A percentile compares a stretch with the other conserved stretches of the same genome.
Evolutionary conservation across 1,140 invertebrate species (phyloP).

Genomic region (Cheumatopsyche charites): DNA sequence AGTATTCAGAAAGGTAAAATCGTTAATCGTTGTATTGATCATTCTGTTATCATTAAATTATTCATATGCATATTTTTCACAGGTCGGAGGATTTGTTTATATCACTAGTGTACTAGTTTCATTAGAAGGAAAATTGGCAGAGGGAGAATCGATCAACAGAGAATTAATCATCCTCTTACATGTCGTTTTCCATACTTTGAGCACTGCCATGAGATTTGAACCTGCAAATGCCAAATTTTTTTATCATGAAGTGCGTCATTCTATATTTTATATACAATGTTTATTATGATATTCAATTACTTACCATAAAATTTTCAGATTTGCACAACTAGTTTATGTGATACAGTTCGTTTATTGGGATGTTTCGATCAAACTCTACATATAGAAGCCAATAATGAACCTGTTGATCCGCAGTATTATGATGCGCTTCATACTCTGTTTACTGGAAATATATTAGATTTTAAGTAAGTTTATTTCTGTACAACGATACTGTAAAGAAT

Average conservation of each 20-base stretch:
- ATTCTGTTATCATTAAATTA: slow-evolving; percentile 31
- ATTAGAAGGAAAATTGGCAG: slow-evolving; percentile 81
- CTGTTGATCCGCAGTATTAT: slow-evolving; percentile 60
- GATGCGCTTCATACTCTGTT: slow-evolving; percentile 74
- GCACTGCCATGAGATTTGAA: slow-evolving; percentile 97
- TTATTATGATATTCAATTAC: neutral
- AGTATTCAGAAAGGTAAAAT: slow-evolving; percentile 89
- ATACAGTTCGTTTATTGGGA: slow-evolving; percentile 88
- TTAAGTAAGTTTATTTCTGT: slow-evolving; percentile 51
- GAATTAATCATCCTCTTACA: slow-evolving; percentile 78
- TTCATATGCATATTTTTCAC: too few species aligned
- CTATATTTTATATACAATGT: neutral
- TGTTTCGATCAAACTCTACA: slow-evolving; percentile 74
- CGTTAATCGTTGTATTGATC: slow-evolving; percentile 8
- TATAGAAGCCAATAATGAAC: slow-evolving; percentile 60
- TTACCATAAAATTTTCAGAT: slow-evolving; percentile 64
- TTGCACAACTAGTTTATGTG: slow-evolving; percentile 89
- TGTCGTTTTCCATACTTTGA: slow-evolving; percentile 93
- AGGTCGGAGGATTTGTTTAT: slow-evolving; percentile 94
- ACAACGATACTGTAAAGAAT: neutral
- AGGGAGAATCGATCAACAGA: slow-evolving; percentile 55
- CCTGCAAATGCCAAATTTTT: slow-evolving; percentile 99
- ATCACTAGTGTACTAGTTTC: slow-evolving; percentile 94
- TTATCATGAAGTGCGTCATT: slow-evolving; percentile 79
- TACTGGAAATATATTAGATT: slow-evolving; percentile 72